Evolutionary conservation across 2,888 invertebrate species (phyloP), one percentile per base, ranked within the genome.

Genomic region (Ceraclea dissimilis): DNA sequence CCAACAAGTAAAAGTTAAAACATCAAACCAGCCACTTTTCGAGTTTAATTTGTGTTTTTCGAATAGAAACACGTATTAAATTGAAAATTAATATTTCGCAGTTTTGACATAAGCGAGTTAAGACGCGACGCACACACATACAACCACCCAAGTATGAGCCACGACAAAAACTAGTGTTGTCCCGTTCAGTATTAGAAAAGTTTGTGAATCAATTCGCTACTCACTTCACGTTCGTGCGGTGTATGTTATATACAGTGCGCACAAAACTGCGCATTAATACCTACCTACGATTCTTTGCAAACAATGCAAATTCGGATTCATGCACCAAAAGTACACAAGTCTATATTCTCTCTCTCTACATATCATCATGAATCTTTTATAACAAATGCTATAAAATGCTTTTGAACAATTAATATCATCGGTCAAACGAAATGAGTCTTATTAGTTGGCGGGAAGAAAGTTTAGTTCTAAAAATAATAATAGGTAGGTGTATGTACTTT

Each of bases 121-220:
- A 13, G 39, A 13, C n/a, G 16, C n/a, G 39, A 18, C 8, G 18
- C 18, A 20, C 18, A 20, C 47, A 5, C 11, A 22, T 22, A 49
- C 54, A 49, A 33, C 54, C 49, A 17, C 4, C 18, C 34, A 2
- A n/a, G 4, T 13, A 21, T 20, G 10, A 47, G 21, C 34, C 39
- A 34, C 54, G 49, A 49, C 54, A 54, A 54, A 54, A 49, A 54
- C 54, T 54, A 39, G 39, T 16, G 39, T 39, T 39, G 39, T 39
- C 39, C 13, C 39, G 39, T 39, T 39, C 16, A 39, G 13, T 13
- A 39, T 2, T 13, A 39, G 39, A 39, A 39, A 39, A 39, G 39
- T 39, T 39, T 39, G 39, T 39, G 26, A 26, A 39, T 39, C 39
- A 39, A 39, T 39, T 13, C 39, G 39, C 16, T 39, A 16, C 39